phyloP scores from a whole-genome alignment of 1,140 invertebrate species.

The Drosophila athabasca region DNA sequence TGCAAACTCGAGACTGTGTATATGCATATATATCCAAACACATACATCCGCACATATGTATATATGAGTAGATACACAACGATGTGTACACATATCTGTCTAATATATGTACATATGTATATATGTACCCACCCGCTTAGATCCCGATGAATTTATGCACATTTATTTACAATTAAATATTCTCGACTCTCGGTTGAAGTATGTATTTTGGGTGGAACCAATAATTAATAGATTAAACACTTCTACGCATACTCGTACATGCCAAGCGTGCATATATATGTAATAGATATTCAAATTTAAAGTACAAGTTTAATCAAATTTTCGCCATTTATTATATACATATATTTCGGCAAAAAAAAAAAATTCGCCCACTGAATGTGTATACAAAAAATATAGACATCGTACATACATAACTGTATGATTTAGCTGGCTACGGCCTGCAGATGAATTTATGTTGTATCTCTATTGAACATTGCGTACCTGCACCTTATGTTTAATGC shows the following conservation, averaged over 20 bases:
- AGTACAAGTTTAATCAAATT: slow-evolving; percentile 55
- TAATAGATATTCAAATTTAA: slow-evolving; percentile 40
- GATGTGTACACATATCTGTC: slow-evolving; percentile 58
- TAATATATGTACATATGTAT: slow-evolving; percentile 31
- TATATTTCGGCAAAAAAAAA: slow-evolving; percentile 22
- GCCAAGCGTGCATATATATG: slow-evolving; percentile 41
- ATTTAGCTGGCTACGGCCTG: slow-evolving; percentile 36
- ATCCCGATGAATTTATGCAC: slow-evolving; percentile 51
- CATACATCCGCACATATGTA: slow-evolving; percentile 38
- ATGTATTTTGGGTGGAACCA: slow-evolving; percentile 43
- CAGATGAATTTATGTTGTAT: slow-evolving; percentile 60
- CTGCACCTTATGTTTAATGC: slow-evolving; percentile 49
- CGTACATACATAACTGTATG: slow-evolving; percentile 20
- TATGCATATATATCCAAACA: slow-evolving; percentile 46
- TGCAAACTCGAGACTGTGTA: slow-evolving; percentile 48
- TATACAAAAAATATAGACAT: slow-evolving; percentile 22
- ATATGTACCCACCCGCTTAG: slow-evolving; percentile 31
- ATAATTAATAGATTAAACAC: slow-evolving; percentile 60
- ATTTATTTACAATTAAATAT: slow-evolving; percentile 51
- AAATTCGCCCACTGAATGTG: background rate
- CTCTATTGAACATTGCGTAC: slow-evolving; percentile 51
- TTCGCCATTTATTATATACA: slow-evolving; percentile 36
- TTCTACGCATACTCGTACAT: slow-evolving; percentile 31
- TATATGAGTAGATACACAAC: slow-evolving; percentile 62
- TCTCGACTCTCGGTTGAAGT: slow-evolving; percentile 13